phyloP scores from a whole-genome alignment of 2,888 invertebrate species.

The Hydrotaea cyrtoneurina region DNA sequence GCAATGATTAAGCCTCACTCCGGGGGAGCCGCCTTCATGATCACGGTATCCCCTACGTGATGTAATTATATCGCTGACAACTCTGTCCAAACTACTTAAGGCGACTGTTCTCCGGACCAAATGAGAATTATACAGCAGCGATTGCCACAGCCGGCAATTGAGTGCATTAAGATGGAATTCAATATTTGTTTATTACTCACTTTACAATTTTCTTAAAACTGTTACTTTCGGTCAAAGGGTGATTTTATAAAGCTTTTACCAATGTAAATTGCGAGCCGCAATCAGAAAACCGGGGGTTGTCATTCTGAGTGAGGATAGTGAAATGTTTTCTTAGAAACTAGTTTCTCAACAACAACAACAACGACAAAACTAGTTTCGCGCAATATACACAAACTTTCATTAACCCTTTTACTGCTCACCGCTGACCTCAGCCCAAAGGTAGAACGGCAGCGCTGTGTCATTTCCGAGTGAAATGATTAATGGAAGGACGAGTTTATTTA shows the following conservation, averaged over 20 bases:
- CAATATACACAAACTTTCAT: not conserved
- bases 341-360: not conserved
- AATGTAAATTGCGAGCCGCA: not conserved
- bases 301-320: slow-evolving; percentile 14
- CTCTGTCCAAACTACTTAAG: not conserved
- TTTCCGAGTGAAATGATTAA: too few species aligned
- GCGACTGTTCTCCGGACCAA: not conserved
- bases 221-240: not conserved
- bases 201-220: slow-evolving; percentile 5
- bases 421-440: not conserved
- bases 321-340: slow-evolving; percentile 14
- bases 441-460: not conserved
- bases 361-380: slow-evolving; percentile 11
- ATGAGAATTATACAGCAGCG: not conserved
- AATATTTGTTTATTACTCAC: not conserved
- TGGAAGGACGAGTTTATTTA: not conserved
- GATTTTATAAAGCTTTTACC: slow-evolving; percentile 4
- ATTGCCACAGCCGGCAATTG: not conserved
- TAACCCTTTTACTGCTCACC: not conserved
- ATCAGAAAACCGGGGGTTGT: slow-evolving; percentile 2
- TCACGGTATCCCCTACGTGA: slow-evolving; percentile 40
- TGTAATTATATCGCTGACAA: not conserved
- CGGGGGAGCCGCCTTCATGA: slow-evolving; percentile 49
- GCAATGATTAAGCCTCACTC: slow-evolving; percentile 50
- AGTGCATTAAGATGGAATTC: not conserved